These are phyloP conservation scores for Botia kubotai DNA, from an alignment of 2,797 vertebrate species.

Conservation along the genomic window DNA sequence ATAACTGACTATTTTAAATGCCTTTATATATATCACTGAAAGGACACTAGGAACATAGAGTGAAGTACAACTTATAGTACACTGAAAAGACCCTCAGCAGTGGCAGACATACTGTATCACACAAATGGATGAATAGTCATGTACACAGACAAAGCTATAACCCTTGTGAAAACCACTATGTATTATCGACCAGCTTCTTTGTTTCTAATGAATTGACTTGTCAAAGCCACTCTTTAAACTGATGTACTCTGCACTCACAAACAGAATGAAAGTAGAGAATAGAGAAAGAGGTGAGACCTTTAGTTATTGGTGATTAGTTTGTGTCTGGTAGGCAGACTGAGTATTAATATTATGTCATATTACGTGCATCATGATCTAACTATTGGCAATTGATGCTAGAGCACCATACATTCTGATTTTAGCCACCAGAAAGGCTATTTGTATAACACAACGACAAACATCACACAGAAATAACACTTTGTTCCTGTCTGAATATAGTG, in stretches of 20 bases:
- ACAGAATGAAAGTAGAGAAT: not conserved
- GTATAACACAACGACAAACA: constrained; percentile 10
- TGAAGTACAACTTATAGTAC: not conserved
- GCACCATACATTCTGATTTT: not conserved
- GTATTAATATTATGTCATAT: not conserved
- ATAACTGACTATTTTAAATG: constrained; percentile 1
- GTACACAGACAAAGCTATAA: not conserved
- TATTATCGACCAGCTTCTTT: not conserved
- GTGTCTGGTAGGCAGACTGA: constrained; percentile 13
- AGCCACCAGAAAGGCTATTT: not conserved
- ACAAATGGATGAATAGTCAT: constrained; percentile 18
- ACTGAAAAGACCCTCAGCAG: not conserved
- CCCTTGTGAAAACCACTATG: not conserved
- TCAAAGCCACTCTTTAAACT: not conserved
- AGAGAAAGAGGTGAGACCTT: not conserved
- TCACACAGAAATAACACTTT: constrained; percentile 18
- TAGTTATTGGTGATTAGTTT: constrained; percentile 5
- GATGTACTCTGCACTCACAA: not conserved
- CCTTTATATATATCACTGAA: not conserved
- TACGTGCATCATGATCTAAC: constrained; percentile 15
- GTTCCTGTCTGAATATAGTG: too few species aligned
- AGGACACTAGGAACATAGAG: not conserved
- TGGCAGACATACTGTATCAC: not conserved
- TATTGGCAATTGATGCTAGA: constrained; percentile 5
- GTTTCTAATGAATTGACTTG: constrained; percentile 7